Evolutionary conservation across 2,888 invertebrate species (phyloP).

Genomic region (Tholera decimalis): DNA sequence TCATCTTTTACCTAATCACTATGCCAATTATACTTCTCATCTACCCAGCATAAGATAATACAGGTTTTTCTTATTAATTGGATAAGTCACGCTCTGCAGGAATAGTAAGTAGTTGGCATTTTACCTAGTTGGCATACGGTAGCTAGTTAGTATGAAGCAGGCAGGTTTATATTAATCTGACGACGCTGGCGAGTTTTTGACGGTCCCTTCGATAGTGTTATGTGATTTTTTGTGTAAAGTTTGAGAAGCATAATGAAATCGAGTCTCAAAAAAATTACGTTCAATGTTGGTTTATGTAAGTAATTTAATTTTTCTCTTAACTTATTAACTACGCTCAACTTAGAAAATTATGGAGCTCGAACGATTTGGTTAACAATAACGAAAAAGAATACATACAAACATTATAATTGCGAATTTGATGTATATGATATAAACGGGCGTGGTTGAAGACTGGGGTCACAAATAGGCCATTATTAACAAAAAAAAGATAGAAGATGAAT

Average conservation of each 20-base stretch:
- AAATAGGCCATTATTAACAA: too few species aligned
- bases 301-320: not conserved
- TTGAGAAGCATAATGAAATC: conserved; percentile 28
- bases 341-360: too few species aligned
- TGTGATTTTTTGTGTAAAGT: conserved; percentile 8
- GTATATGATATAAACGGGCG: too few species aligned
- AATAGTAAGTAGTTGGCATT: conserved; percentile 10
- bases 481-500: too few species aligned
- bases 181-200: conserved; percentile 5
- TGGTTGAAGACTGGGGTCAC: too few species aligned
- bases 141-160: not conserved
- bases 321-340: not conserved
- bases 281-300: conserved; percentile 32
- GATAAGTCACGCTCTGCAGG: conserved; percentile 34
- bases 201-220: conserved; percentile 9
- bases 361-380: too few species aligned
- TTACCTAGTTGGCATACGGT: conserved; percentile 17
- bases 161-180: conserved; percentile 14
- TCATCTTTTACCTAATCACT: conserved; percentile 6
- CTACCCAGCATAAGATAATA: conserved; percentile 2
- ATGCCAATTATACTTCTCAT: conserved; percentile 1
- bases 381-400: too few species aligned
- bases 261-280: conserved; percentile 34
- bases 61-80: conserved; percentile 40
- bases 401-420: too few species aligned